Percentiles rank a stretch among this genome's conserved stretches.
Evolutionary conservation across 1,140 invertebrate genomes (phyloP).

Genomic region (Vanessa atalanta): DNA sequence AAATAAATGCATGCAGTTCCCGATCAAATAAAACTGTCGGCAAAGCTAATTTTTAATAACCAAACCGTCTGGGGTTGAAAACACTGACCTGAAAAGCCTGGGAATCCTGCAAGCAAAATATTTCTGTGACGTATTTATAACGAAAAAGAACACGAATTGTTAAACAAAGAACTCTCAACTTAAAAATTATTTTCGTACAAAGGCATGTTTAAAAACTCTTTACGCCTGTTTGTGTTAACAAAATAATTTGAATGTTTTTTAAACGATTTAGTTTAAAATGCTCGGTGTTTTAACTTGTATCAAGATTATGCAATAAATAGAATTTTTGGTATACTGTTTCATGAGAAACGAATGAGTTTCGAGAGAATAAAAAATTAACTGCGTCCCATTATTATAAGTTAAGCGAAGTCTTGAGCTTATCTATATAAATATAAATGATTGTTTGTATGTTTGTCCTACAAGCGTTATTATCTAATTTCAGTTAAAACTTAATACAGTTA

Average conservation of each 20-base stretch:
- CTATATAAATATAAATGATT: too few relatives aligned
- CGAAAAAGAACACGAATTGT: slow-evolving; percentile 10
- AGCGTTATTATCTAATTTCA: too few relatives aligned
- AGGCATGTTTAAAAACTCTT: slow-evolving; percentile 12
- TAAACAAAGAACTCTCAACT: background rate
- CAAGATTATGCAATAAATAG: too few relatives aligned
- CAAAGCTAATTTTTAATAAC: slow-evolving; percentile 31
- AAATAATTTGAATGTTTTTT: slow-evolving; percentile 7
- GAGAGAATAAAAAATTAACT: too few relatives aligned
- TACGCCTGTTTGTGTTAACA: background rate
- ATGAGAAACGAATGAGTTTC: too few relatives aligned
- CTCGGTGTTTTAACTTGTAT: slow-evolving; percentile 18
- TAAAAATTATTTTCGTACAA: background rate
- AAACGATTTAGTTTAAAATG: slow-evolving; percentile 9
- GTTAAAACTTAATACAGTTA: too few relatives aligned
- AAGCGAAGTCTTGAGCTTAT: too few relatives aligned
- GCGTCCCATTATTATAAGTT: too few relatives aligned
- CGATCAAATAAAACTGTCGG: slow-evolving; percentile 20
- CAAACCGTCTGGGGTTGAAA: slow-evolving; percentile 38
- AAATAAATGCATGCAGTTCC: slow-evolving; percentile 47
- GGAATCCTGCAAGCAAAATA: slow-evolving; percentile 79
- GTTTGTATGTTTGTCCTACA: too few relatives aligned
- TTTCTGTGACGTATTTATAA: slow-evolving; percentile 53
- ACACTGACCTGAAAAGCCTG: slow-evolving; percentile 80
- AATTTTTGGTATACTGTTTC: too few relatives aligned